phyloP scores from a whole-genome alignment of 2,888 invertebrate genomes.

The Ecliptopera silaceata region DNA sequence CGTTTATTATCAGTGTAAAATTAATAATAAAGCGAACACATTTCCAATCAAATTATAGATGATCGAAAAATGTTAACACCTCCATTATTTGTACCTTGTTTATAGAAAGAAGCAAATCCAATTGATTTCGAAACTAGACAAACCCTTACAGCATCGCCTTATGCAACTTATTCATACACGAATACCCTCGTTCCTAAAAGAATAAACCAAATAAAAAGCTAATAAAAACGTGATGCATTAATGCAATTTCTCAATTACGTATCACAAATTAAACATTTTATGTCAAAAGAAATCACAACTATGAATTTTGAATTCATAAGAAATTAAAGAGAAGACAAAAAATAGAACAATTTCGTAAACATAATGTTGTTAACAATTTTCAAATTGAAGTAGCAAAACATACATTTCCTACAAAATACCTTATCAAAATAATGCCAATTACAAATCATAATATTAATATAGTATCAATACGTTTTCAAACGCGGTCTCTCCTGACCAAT shows the following conservation, averaged over 20 bases:
- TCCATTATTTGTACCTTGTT: constrained; percentile 72
- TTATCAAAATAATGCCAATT: constrained; percentile 60
- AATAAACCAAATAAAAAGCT: constrained; percentile 59
- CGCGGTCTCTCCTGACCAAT: constrained; percentile 30
- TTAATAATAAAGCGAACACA: constrained; percentile 40
- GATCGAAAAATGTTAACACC: constrained; percentile 38
- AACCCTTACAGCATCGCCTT: constrained; percentile 48
- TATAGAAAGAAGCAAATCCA: constrained; percentile 63
- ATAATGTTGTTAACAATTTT: constrained; percentile 64
- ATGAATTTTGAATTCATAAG: constrained; percentile 83
- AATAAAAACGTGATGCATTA: constrained; percentile 77
- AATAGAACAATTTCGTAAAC: constrained; percentile 67
- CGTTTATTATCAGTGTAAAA: constrained; percentile 53
- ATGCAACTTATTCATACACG: constrained; percentile 51
- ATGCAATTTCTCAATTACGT: constrained; percentile 77
- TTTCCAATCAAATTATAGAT: constrained; percentile 59
- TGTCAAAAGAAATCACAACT: constrained; percentile 83
- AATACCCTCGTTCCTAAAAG: constrained; percentile 59
- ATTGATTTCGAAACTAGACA: constrained; percentile 55
- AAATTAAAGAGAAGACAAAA: constrained; percentile 67
- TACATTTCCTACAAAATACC: constrained; percentile 57
- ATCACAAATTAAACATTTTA: constrained; percentile 82
- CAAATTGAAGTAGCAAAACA: constrained; percentile 55
- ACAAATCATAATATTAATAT: constrained; percentile 40
- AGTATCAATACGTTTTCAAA: constrained; percentile 36